A percentile compares a stretch with the other conserved stretches of the same genome.
phyloP scores from a whole-genome alignment of 37 sponge, comb jelly and placozoan genomes.

The Aphrocallistes beatrix region DNA sequence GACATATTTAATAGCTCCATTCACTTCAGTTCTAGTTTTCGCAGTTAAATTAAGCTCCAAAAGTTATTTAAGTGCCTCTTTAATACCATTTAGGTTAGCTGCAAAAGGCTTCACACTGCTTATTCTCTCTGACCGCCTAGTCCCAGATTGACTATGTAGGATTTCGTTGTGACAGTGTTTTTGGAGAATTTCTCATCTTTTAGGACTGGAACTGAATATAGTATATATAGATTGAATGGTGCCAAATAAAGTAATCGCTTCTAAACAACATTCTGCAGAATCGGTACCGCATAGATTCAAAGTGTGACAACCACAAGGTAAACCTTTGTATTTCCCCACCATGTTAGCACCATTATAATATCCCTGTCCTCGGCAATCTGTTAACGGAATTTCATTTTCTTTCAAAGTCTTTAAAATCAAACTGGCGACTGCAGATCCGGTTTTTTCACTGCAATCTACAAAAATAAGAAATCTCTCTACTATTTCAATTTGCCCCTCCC shows the following conservation, averaged over 20 bases:
- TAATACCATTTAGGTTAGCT: conserved; percentile 10
- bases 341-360: not conserved
- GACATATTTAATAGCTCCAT: conserved; percentile 16
- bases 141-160: conserved; percentile 7
- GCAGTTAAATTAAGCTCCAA: not conserved
- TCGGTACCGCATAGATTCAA: not conserved
- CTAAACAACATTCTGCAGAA: not conserved
- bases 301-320: not conserved
- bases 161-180: not conserved
- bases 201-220: not conserved
- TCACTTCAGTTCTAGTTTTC: not conserved
- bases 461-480: not conserved
- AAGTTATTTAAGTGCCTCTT: not conserved
- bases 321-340: conserved; percentile 12
- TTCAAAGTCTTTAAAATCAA: not conserved
- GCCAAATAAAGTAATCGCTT: not conserved
- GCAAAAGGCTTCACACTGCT: not conserved
- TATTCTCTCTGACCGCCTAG: conserved; percentile 10
- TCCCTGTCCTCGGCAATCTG: not conserved
- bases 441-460: conserved; percentile 15
- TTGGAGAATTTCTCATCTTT: not conserved
- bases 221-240: not conserved
- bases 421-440: not conserved
- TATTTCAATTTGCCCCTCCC: not conserved
- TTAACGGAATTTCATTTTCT: not conserved